Evolutionary conservation across 2,888 invertebrate species (phyloP).

Genomic region (Oxycera nigricornis): DNA sequence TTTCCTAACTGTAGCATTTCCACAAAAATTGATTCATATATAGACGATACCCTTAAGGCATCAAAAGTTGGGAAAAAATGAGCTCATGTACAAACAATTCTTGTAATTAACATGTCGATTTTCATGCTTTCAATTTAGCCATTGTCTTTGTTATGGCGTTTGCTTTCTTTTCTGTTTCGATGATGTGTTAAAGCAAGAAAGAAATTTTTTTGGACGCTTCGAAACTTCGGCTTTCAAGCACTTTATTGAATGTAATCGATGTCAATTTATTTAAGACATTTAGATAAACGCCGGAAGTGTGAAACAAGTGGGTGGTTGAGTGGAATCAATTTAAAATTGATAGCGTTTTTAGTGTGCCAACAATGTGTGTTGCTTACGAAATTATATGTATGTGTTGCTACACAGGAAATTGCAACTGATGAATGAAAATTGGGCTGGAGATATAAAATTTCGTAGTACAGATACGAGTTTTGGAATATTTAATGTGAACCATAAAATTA

Average conservation of each 20-base stretch:
- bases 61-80: too few species aligned
- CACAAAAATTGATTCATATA: too few species aligned
- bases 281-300: constrained; percentile 36
- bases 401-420: too few species aligned
- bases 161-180: background rate
- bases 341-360: too few species aligned
- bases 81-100: background rate
- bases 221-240: background rate
- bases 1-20: too few species aligned
- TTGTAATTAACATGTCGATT: constrained; percentile 21
- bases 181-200: background rate
- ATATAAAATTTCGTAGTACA: too few species aligned
- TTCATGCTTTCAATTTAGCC: background rate
- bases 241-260: constrained; percentile 13
- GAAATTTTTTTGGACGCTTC: background rate
- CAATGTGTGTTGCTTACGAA: too few species aligned
- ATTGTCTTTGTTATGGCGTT: background rate
- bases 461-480: too few species aligned
- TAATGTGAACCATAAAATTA: too few species aligned
- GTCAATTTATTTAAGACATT: constrained; percentile 42
- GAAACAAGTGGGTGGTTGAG: background rate
- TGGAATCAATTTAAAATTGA: background rate
- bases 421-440: too few species aligned
- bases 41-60: too few species aligned
- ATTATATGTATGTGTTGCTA: too few species aligned